Conservation (phyloP, 64 coral and sea anemone genomes). For the Hydrozoanthus tunicans region DNA sequence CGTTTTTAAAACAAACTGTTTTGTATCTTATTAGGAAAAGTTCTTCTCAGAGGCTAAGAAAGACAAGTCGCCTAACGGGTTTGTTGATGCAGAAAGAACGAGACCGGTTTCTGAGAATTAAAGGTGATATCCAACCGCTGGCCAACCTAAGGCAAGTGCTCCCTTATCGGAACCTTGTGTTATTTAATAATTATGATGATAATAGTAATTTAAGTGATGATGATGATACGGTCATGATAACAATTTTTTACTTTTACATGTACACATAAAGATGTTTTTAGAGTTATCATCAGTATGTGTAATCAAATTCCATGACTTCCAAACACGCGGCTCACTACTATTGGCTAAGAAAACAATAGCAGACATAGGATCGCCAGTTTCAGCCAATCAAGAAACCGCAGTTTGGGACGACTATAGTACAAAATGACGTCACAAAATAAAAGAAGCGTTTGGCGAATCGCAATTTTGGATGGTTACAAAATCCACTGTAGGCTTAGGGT, state of each 20-base stretch:
- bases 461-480: no score
- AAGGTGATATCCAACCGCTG: constrained; percentile 82
- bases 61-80: constrained; percentile 56
- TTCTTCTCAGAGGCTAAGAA: not conserved
- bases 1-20: not conserved
- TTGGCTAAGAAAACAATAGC: no score
- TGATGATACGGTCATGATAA: not conserved
- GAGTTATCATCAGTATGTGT: no score
- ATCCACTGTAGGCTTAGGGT: no score
- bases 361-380: no score
- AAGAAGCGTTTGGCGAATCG: no score
- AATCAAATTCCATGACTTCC: no score
- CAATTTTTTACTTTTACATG: not conserved
- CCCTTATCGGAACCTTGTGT: not conserved
- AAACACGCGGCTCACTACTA: no score
- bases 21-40: constrained; percentile 3
- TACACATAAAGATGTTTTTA: no score
- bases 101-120: constrained; percentile 60
- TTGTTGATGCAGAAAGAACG: constrained; percentile 89
- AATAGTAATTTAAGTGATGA: not conserved
- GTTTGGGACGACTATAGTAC: no score
- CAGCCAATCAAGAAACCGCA: no score
- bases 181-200: not conserved
- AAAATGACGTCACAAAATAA: no score
- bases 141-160: constrained; percentile 79